Percentiles rank a stretch among this genome's conserved stretches.
These are phyloP conservation scores for Grallaria varia DNA, from an alignment of 2,113 vertebrate genomes.

Conservation along the genomic window DNA sequence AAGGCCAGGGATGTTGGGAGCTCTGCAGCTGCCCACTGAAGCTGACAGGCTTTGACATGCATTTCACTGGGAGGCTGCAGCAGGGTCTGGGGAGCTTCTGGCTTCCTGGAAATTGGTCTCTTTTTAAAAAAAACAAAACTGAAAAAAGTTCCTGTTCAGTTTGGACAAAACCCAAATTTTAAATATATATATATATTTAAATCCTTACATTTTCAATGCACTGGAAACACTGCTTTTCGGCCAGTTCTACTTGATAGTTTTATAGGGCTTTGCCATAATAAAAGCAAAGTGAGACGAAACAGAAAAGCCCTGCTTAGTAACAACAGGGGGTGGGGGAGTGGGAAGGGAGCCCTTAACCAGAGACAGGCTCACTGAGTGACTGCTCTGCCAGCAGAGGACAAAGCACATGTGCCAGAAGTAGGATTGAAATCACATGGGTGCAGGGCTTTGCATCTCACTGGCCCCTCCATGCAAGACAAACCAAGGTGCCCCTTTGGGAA, in stretches of 20 bases:
- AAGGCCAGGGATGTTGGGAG: conserved; percentile 25
- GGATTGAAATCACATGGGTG: not conserved
- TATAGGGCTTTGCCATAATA: conserved; percentile 64
- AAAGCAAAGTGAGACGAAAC: conserved; percentile 57
- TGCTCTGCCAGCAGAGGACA: conserved; percentile 19
- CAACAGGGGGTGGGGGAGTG: conserved; percentile 29
- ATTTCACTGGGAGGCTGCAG: not conserved
- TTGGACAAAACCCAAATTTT: conserved; percentile 25
- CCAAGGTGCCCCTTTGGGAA: not conserved
- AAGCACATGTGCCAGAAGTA: not conserved
- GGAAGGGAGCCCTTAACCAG: conserved; percentile 40
- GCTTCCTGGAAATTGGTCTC: conserved; percentile 55
- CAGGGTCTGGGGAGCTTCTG: conserved; percentile 48
- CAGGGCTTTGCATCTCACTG: not conserved
- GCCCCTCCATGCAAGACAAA: not conserved
- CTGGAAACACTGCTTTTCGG: conserved; percentile 52
- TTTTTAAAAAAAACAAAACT: not conserved
- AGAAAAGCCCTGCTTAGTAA: conserved; percentile 64
- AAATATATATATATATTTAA: not conserved
- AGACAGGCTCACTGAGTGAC: conserved; percentile 27
- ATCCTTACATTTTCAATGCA: conserved; percentile 6
- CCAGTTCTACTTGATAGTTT: conserved; percentile 63
- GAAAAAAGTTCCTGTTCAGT: conserved; percentile 19
- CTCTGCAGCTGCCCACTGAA: conserved; percentile 22
- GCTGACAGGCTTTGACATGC: conserved; percentile 3